Percentiles rank a stretch among this genome's conserved stretches.
phyloP scores from a whole-genome alignment of 2,113 vertebrate genomes.

The Meles meles region DNA sequence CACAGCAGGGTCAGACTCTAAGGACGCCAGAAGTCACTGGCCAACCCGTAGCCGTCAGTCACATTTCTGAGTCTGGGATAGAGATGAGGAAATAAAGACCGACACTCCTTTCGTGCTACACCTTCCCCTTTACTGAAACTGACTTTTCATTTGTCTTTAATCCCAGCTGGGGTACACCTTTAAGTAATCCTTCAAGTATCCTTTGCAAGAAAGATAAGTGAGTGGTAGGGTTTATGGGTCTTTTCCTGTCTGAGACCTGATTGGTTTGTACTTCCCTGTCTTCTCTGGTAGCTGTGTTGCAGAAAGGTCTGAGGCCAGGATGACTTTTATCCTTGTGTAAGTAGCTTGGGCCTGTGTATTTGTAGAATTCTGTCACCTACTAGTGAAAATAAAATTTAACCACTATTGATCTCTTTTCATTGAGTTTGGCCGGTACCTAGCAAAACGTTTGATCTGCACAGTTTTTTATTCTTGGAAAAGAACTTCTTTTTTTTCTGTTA shows the following conservation, averaged over 20 bases:
- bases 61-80: background rate
- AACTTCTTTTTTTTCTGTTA: background rate
- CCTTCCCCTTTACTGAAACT: background rate
- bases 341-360: background rate
- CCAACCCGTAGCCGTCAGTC: background rate
- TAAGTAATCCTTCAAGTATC: background rate
- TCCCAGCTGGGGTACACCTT: background rate
- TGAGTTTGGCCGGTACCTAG: background rate
- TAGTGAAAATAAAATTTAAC: background rate
- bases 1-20: background rate
- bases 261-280: background rate
- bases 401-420: background rate
- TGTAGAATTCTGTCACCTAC: slow-evolving; percentile 12
- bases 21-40: background rate
- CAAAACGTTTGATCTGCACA: background rate
- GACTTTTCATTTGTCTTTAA: background rate
- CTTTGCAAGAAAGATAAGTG: slow-evolving; percentile 10
- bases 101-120: background rate
- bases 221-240: background rate
- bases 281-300: background rate
- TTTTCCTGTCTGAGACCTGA: background rate
- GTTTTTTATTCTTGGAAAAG: background rate
- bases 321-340: background rate
- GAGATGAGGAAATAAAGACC: background rate
- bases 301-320: background rate